Evolutionary conservation across 1,140 invertebrate genomes (phyloP), one percentile per base, ranked within the genome.

Genomic region (Saxidomus purpurata): DNA sequence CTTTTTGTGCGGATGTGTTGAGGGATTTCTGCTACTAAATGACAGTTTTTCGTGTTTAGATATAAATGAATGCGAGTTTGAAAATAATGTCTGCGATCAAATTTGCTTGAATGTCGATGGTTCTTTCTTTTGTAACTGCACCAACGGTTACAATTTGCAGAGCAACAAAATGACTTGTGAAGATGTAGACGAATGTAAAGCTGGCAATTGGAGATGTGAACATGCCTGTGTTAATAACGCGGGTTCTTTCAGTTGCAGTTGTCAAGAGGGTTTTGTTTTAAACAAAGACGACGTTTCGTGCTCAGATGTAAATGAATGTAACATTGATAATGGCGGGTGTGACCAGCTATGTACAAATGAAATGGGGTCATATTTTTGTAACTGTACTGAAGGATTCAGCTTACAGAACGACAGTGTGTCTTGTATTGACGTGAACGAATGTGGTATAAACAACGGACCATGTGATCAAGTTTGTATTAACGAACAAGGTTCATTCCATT

Each of bases 21-120:
- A 61, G 9, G 59, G 59, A 6, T 61, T 61, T n/a, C 19, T n/a
- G 8, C 22, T 61, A 79, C 31, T 4, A 79, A 52, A 36, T n/a
- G n/a, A n/a, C n/a, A n/a, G n/a, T n/a, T n/a, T n/a, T n/a, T n/a
- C n/a, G n/a, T n/a, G n/a, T n/a, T n/a, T n/a, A n/a, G n/a, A n/a
- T n/a, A n/a, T n/a, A n/a, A n/a, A n/a, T n/a, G n/a, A n/a, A n/a
- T n/a, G 76, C 47, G 13, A 15, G 4, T 25, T 19, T 15, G 11
- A 49, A 11, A 79, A 79, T 79, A 40, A 40, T 11, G 76, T 36
- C 17, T 79, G 76, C 40, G n/a, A 79, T 8, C 76, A 79, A 17
- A 3, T 52, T 28, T 79, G 76, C 47, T 11, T 19, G 8, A 79
- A 79, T 52, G 38, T 4, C 3, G 25, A 31, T 52, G 76, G 76